Conservation (phyloP, 2,888 invertebrate species). For the Pardosa pseudoannulata region DNA sequence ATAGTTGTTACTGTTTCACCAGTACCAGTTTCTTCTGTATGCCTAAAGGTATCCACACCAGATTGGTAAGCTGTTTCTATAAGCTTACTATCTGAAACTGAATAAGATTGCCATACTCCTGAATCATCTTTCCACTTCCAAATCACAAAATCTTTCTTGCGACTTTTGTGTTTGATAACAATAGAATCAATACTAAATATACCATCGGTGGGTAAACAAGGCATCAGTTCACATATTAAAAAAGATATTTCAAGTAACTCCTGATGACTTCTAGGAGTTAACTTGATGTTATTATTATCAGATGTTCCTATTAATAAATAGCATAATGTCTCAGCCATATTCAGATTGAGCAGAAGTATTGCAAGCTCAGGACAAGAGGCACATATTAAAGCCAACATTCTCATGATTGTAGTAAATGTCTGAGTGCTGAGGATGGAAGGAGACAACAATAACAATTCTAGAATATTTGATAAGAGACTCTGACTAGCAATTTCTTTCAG, state of each 20-base stretch:
- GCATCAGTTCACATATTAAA: conserved; percentile 96
- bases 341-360: conserved; percentile 92
- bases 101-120: conserved; percentile 92
- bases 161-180: conserved; percentile 80
- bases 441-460: conserved; percentile 84
- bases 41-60: conserved; percentile 95
- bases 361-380: conserved; percentile 96
- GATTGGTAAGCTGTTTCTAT: conserved; percentile 95
- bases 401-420: conserved; percentile 96
- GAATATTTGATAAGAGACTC: conserved; percentile 92
- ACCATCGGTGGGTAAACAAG: conserved; percentile 94
- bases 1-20: conserved; percentile 93
- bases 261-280: conserved; percentile 91
- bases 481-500: conserved; percentile 95
- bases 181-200: conserved; percentile 95
- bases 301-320: conserved; percentile 86
- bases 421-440: conserved; percentile 95
- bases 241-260: conserved; percentile 98
- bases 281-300: conserved; percentile 50
- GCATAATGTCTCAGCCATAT: conserved; percentile 95
- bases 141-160: conserved; percentile 86
- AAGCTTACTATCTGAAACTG: conserved; percentile 93
- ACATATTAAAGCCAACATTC: conserved; percentile 97
- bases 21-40: conserved; percentile 84
- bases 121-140: conserved; percentile 99